Conservation (phyloP, 2,113 vertebrate species). For the Meleagris gallopavo region DNA sequence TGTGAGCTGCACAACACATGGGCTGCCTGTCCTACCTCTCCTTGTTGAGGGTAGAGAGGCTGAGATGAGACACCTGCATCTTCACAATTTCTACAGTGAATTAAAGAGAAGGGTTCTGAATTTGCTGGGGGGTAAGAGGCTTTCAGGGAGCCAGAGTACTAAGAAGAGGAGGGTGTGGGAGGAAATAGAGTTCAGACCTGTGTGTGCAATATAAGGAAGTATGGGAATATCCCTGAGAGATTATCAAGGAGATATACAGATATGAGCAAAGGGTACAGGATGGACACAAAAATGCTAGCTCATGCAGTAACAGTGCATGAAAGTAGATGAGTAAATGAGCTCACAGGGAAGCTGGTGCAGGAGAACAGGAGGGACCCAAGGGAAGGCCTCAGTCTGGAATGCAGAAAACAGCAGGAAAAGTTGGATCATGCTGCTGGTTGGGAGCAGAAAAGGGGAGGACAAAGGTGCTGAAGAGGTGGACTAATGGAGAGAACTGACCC, state of each 20-base stretch:
- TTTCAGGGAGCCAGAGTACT: not conserved
- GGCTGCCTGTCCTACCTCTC: not conserved
- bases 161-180: constrained; percentile 21
- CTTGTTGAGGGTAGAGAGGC: not conserved
- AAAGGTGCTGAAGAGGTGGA: not conserved
- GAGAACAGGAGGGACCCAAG: accelerated
- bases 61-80: not conserved
- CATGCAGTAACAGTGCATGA: not conserved
- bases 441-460: not conserved
- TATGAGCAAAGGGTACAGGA: not conserved
- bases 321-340: not conserved
- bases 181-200: constrained; percentile 17
- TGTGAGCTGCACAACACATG: not conserved
- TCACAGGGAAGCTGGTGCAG: not conserved
- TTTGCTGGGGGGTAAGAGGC: not conserved
- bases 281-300: not conserved
- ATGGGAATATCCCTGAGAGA: not conserved
- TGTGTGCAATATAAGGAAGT: constrained; percentile 32
- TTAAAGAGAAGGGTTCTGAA: not conserved
- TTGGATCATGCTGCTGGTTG: accelerated
- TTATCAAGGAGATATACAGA: constrained; percentile 4
- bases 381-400: not conserved
- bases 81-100: not conserved
- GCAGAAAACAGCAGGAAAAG: not conserved
- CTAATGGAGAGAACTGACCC: not conserved